Conservation (phyloP, 37 sponge, comb jelly and placozoan species). For the Ianthella basta region DNA sequence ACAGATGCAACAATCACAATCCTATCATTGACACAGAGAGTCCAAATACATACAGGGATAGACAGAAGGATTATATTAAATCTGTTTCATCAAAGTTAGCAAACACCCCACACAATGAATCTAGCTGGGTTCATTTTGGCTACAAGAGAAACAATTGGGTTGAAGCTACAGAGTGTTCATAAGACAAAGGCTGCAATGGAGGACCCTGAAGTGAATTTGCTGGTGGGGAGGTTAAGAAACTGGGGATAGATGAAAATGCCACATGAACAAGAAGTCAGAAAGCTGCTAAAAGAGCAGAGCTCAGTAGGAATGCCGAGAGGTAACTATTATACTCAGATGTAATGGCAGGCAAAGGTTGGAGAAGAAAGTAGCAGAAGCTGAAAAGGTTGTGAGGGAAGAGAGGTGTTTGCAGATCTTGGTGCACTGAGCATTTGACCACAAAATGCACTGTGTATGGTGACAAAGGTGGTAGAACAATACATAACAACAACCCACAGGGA, state of each 20-base stretch:
- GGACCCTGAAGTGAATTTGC: too few species aligned
- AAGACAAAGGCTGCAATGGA: too few species aligned
- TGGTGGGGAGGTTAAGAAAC: too few species aligned
- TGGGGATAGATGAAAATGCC: too few species aligned
- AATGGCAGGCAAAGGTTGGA: neutral
- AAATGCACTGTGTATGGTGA: neutral
- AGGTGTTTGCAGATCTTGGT: slow-evolving; percentile 11
- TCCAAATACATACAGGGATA: neutral
- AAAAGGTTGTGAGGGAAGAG: neutral
- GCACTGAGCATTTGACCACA: slow-evolving; percentile 4
- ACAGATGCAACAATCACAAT: neutral
- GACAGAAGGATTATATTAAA: neutral
- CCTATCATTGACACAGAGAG: neutral
- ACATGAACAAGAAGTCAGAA: slow-evolving; percentile 7
- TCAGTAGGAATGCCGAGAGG: neutral
- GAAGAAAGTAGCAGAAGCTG: neutral
- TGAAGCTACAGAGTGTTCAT: neutral
- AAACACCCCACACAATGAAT: neutral
- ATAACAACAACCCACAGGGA: neutral
- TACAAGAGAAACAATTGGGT: neutral
- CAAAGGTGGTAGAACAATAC: neutral
- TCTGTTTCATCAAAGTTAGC: neutral
- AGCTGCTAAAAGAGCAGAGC: neutral
- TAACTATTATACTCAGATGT: neutral
- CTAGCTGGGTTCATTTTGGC: neutral